Evolutionary conservation across 2,113 vertebrate species (phyloP), one percentile per base, ranked within the genome.

Genomic region (Cyrtonyx montezumae): DNA sequence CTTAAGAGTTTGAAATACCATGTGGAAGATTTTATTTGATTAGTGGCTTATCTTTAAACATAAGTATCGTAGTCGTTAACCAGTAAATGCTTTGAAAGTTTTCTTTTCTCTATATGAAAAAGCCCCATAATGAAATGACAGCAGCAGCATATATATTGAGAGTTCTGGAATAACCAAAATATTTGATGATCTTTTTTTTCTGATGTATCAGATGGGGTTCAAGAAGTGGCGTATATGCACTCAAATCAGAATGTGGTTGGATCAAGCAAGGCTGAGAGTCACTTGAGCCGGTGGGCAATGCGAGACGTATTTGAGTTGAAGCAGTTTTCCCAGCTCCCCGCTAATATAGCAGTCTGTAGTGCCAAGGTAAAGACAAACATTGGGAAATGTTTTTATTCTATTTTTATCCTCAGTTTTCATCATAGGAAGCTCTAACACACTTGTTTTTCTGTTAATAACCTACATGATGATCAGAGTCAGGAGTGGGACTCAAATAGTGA

Each of bases 161-260:
- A 45, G 3, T 79, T 84, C 75, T 68, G 43, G 11, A 58, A 58
- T 80, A 82, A 78, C 58, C 34, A 61, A 23, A 7, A 20, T 19
- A 11, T 84, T 75, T 75, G 20, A 40, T 75, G 8, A 53, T 53
- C 51, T 84, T 16, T 92, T 90, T 84, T 66, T 77, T 6, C 11
- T 65, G 22, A 61, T 77, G 2, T 86, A 55, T 69, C 90, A 99
- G 99, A 97, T 92, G 98, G 97, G 13, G 98, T 99, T 91, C 97
- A 96, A 58, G 99, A 98, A 91, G 99, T 99, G 95, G 97, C 95
- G 23, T 99, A 98, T 75, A 97, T 98, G 77, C 99, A 99, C 95
- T 99, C 99, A 49, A 99, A 99, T 96, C 99, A 99, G 97, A 98
- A 96, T 3, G 98, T 99, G 77, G 98, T 99, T 77, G 99, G 99